Conservation (phyloP, 2,888 invertebrate genomes). For the Scaptodrosophila latifasciaeformis region DNA sequence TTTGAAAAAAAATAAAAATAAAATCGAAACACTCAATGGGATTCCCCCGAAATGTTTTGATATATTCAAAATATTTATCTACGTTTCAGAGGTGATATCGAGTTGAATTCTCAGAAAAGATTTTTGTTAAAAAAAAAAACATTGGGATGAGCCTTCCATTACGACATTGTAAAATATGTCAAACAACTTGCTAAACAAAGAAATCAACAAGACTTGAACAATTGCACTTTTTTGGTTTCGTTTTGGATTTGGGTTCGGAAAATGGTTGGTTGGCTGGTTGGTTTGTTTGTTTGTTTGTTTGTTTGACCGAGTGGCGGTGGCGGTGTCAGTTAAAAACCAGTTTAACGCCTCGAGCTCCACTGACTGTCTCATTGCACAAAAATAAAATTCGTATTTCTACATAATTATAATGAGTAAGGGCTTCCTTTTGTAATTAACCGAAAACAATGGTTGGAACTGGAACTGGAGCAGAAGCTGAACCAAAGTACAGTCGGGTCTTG, state of each 20-base stretch:
- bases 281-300: constrained; percentile 1
- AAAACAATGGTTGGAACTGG: too few species aligned
- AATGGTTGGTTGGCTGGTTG: constrained; percentile 27
- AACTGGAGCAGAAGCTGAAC: constrained; percentile 6
- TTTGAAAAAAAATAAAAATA: too few species aligned
- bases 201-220: constrained; percentile 27
- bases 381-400: constrained; percentile 12
- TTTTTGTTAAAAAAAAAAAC: too few species aligned
- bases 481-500: constrained; percentile 16
- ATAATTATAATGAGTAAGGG: constrained; percentile 45
- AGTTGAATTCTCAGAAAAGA: too few species aligned
- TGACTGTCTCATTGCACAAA: too few species aligned
- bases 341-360: too few species aligned
- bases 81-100: too few species aligned
- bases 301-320: background rate
- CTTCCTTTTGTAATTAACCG: constrained; percentile 50
- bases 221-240: constrained; percentile 58
- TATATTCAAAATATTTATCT: too few species aligned
- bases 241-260: constrained; percentile 42
- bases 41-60: too few species aligned
- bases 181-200: constrained; percentile 7
- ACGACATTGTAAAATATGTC: constrained; percentile 35
- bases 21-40: too few species aligned
- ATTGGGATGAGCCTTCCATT: too few species aligned
- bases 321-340: constrained; percentile 35